Conservation (phyloP, 2,888 invertebrate species). For the Andrena flavipes region DNA sequence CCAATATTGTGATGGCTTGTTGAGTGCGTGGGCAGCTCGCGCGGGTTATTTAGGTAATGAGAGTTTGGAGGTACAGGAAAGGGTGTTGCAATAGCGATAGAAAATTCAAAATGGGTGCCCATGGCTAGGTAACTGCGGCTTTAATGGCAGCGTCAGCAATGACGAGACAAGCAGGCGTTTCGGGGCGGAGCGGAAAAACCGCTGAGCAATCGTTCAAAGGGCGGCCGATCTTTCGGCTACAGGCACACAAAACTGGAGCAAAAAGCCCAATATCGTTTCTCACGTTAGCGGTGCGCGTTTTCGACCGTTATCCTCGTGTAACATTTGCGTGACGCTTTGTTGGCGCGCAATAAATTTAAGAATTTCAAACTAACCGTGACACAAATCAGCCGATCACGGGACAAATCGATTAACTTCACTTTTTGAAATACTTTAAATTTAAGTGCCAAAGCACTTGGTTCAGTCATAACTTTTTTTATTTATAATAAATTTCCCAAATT, state of each 20-base stretch:
- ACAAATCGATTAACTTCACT: too few species aligned
- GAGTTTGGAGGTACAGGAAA: too few species aligned
- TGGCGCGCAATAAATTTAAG: too few species aligned
- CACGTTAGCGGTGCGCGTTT: constrained; percentile 42
- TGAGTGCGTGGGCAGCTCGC: background rate
- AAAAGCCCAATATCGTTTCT: constrained; percentile 66
- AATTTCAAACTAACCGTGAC: too few species aligned
- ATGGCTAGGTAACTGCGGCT: constrained; percentile 30
- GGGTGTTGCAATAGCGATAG: background rate
- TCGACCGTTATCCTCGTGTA: background rate
- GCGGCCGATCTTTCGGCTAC: constrained; percentile 65
- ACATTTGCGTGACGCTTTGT: too few species aligned
- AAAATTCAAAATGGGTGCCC: constrained; percentile 52
- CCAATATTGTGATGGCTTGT: background rate
- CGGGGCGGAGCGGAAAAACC: constrained; percentile 83
- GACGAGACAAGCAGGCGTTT: constrained; percentile 71
- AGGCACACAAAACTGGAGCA: constrained; percentile 55
- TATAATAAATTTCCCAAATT: too few species aligned
- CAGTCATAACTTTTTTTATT: too few species aligned
- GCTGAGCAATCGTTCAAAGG: constrained; percentile 81
- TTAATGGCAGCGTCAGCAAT: constrained; percentile 60
- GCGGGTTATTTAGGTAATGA: background rate
- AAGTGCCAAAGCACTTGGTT: too few species aligned
- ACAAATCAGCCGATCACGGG: too few species aligned
- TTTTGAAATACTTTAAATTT: too few species aligned